A percentile compares a stretch with the other conserved stretches of the same genome.
Conservation (phyloP, 2,797 vertebrate species). For the Sebastes trivittatus region DNA sequence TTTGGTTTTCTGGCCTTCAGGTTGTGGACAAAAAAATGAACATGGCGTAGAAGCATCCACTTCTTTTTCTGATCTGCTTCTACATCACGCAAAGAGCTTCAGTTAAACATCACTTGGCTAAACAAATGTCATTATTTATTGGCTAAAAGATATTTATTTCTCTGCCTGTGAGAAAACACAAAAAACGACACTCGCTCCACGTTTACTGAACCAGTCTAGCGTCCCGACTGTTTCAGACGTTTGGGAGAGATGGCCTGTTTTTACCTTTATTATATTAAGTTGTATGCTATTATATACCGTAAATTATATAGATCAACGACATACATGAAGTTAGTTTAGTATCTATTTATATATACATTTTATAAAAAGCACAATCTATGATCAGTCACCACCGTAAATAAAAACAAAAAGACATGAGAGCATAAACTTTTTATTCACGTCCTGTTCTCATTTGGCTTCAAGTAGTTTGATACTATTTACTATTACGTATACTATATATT, state of each 20-base stretch:
- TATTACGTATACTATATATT: neutral
- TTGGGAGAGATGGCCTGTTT: neutral
- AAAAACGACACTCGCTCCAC: neutral
- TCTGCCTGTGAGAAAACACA: too few relatives aligned
- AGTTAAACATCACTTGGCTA: too few relatives aligned
- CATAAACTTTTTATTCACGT: neutral
- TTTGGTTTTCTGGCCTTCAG: neutral
- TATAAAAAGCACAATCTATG: conserved; percentile 33
- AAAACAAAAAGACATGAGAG: neutral
- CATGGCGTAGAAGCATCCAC: neutral
- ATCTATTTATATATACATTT: neutral
- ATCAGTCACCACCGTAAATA: neutral
- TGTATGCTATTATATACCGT: neutral
- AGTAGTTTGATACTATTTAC: neutral
- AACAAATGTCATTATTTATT: neutral
- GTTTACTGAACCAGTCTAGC: neutral
- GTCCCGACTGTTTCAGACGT: neutral
- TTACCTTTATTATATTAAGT: neutral
- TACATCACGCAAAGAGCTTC: neutral
- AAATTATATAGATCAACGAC: neutral
- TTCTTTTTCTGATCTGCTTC: neutral
- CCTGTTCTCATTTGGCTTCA: neutral
- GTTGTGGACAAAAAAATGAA: neutral
- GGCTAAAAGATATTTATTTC: neutral
- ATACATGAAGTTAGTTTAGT: neutral